phyloP scores from a whole-genome alignment of 2,797 vertebrate species.

The Schizothorax lantsangensis region DNA sequence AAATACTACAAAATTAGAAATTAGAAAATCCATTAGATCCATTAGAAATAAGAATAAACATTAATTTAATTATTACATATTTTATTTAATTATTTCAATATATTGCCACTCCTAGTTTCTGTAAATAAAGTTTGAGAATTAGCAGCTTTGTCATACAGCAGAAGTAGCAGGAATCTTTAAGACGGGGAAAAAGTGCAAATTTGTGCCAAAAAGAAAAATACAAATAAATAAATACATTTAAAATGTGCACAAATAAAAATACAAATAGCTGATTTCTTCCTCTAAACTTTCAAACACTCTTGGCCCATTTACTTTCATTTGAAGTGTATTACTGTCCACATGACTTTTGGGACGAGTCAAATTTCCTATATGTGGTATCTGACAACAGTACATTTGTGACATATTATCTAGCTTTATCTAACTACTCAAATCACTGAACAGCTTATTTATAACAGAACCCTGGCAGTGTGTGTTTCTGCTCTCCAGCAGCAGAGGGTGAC shows the following conservation, averaged over 20 bases:
- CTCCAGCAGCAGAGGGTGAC: constrained; percentile 68
- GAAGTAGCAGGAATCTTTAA: no score
- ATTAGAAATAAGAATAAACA: background rate
- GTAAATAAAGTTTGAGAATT: no score
- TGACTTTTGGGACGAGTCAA: background rate
- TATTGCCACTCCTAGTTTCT: no score
- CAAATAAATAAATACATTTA: background rate
- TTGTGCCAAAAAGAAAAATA: no score
- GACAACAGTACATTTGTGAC: no score
- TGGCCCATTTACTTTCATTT: background rate
- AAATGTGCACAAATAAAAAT: background rate
- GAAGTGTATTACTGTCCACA: background rate
- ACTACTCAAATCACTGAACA: background rate
- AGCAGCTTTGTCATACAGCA: no score
- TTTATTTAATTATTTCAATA: no score
- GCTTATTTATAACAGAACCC: background rate
- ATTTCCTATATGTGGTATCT: background rate
- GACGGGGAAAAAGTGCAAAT: no score
- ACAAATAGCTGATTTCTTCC: background rate
- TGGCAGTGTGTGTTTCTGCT: background rate
- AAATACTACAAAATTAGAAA: no score
- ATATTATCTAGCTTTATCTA: background rate
- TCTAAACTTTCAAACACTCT: background rate
- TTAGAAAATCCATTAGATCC: no score
- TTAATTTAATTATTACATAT: no score